These are phyloP conservation scores for Agrotis clavis DNA, from an alignment of 2,888 invertebrate genomes.

Conservation along the genomic window DNA sequence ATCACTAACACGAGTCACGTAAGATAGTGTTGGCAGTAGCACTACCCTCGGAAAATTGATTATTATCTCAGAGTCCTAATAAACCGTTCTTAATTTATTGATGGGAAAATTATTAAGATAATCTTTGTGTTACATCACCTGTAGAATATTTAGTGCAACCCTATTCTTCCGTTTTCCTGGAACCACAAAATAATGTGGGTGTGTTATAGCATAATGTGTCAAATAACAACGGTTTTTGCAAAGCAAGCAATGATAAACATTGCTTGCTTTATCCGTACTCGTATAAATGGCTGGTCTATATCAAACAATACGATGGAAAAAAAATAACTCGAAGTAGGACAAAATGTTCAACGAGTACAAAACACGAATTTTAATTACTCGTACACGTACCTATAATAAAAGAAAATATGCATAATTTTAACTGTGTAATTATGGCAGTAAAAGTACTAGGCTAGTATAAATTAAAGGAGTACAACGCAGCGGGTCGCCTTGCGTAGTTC, in stretches of 20 bases:
- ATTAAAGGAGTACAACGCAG: constrained; percentile 44
- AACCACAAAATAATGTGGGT: no score
- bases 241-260: no score
- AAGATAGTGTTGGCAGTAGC: not conserved
- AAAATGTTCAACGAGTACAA: not conserved
- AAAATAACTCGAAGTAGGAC: constrained; percentile 31
- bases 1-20: not conserved
- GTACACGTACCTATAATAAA: constrained; percentile 16
- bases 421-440: constrained; percentile 27
- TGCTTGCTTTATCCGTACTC: no score
- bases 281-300: not conserved
- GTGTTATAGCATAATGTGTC: no score
- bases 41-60: not conserved
- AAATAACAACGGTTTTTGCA: not conserved
- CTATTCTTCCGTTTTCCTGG: not conserved
- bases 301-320: not conserved
- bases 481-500: constrained; percentile 41
- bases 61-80: not conserved
- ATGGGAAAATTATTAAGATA: not conserved
- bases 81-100: not conserved
- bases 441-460: constrained; percentile 51
- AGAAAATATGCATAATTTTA: constrained; percentile 44
- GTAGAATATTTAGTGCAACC: not conserved
- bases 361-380: constrained; percentile 22
- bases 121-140: not conserved